Evolutionary conservation across 2,797 vertebrate species (phyloP).

Genomic region (Carapus acus): DNA sequence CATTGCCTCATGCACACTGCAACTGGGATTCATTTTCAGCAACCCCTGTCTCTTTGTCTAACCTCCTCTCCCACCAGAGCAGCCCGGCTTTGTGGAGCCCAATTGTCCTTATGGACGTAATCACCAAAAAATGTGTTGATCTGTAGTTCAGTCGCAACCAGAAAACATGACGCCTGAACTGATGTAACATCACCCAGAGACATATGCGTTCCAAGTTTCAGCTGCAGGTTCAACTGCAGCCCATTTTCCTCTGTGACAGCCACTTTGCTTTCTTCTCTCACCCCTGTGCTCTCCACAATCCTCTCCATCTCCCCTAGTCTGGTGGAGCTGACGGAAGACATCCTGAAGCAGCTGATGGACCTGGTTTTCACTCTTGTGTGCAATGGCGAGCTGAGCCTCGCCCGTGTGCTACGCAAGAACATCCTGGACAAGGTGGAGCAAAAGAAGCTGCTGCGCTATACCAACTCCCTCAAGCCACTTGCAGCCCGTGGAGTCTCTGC

Average conservation of each 20-base stretch:
- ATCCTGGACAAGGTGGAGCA: constrained; percentile 96
- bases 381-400: constrained; percentile 93
- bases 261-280: no score
- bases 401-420: constrained; percentile 92
- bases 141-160: constrained; percentile 4
- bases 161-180: not conserved
- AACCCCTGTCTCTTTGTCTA: no score
- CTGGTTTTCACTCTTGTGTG: constrained; percentile 92
- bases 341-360: constrained; percentile 94
- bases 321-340: constrained; percentile 95
- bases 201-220: constrained; percentile 1
- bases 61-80: no score
- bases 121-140: constrained; percentile 9
- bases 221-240: not conserved
- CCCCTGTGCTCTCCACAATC: no score
- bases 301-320: constrained; percentile 65
- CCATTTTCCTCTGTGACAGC: no score
- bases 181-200: not conserved
- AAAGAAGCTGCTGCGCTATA: constrained; percentile 86
- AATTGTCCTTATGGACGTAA: constrained; percentile 1
- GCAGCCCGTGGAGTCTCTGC: constrained; percentile 91
- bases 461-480: constrained; percentile 88
- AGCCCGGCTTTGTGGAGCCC: not conserved
- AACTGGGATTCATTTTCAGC: no score
- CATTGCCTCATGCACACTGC: no score